A percentile compares a stretch with the other conserved stretches of the same genome.
These are phyloP conservation scores for Steinernema khuongi DNA, from an alignment of 1,140 invertebrate genomes.

Conservation along the genomic window DNA sequence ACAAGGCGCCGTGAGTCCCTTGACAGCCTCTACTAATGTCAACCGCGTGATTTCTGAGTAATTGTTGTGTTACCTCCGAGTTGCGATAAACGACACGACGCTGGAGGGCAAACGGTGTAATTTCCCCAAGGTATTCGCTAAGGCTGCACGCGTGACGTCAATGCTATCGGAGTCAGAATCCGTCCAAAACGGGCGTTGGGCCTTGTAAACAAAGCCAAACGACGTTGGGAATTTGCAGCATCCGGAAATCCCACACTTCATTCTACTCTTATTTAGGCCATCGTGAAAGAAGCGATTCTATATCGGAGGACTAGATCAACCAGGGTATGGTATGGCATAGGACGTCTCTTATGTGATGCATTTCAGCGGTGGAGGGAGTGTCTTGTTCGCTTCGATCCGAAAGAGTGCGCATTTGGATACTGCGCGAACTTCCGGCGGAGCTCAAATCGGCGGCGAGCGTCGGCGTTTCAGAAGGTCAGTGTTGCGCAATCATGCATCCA, in stretches of 20 bases:
- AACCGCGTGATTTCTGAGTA: conserved; percentile 1
- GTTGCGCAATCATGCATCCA: not conserved
- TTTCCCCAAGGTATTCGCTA: not conserved
- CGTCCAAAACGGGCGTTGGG: too few relatives aligned
- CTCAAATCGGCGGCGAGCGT: not conserved
- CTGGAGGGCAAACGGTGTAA: not conserved
- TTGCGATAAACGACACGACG: not conserved
- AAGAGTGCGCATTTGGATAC: not conserved
- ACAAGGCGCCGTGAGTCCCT: not conserved
- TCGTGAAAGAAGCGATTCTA: not conserved
- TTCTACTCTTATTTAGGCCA: not conserved
- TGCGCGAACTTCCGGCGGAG: not conserved
- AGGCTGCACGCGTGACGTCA: too few relatives aligned
- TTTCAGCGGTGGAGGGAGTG: not conserved
- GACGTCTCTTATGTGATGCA: not conserved
- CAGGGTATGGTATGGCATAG: not conserved
- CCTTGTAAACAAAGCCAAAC: too few relatives aligned
- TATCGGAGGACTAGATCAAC: not conserved
- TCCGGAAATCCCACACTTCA: too few relatives aligned
- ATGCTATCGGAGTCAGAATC: too few relatives aligned
- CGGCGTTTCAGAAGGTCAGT: not conserved
- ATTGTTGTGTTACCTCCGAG: not conserved
- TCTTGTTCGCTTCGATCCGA: not conserved
- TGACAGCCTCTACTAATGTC: not conserved
- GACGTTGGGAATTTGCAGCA: not conserved